Base-by-base conservation (phyloP, 2,797 vertebrate species). In the Melanotaenia pygmaea region DNA sequence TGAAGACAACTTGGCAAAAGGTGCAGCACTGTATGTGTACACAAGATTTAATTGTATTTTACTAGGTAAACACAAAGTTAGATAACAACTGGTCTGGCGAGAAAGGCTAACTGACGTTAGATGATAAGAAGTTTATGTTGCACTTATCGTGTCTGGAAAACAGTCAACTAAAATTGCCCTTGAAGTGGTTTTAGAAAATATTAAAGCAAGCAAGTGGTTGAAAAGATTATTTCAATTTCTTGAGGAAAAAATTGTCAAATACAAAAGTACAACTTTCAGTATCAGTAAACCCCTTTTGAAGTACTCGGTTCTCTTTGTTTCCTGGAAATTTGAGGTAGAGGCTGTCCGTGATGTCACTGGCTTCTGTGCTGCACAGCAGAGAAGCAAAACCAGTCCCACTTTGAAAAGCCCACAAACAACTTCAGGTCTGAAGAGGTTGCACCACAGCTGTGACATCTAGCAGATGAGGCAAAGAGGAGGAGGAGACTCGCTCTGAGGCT, bases 311-410 rank as follows among this genome's bases (percentile, higher is more conserved):
- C 8, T 22, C 47, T 2, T 2, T 5, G 13, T 57, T 67, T 24
- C 37, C 9, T 0, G 0, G 34, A 20, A 65, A 14, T 56, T 13
- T 40, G 20, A 1, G 26, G 43, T 57, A 54, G 12, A 22, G 3
- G 16, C 40, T 3, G 26, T 26, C 12, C 30, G 47, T 82, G 66
- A 81, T 56, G 70, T 82, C 71, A 85, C n/a, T 1, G 7, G n/a
- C 10, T 11, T 20, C 3, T 18, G 40, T 7, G 47, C 22, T 9
- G 53, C 32, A 10, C 18, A 64, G 35, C 20, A 14, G 11, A 54
- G 9, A 45, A 54, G 28, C 47, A 38, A 54, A 35, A 57, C 26
- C 58, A 34, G 47, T 53, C 51, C 58, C 40, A n/a, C 24, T 59
- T 37, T 66, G 4, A 64, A 40, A n/a, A 51, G 30, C 56, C 34